phyloP scores from a whole-genome alignment of 2,113 vertebrate genomes.

The Meleagris gallopavo region DNA sequence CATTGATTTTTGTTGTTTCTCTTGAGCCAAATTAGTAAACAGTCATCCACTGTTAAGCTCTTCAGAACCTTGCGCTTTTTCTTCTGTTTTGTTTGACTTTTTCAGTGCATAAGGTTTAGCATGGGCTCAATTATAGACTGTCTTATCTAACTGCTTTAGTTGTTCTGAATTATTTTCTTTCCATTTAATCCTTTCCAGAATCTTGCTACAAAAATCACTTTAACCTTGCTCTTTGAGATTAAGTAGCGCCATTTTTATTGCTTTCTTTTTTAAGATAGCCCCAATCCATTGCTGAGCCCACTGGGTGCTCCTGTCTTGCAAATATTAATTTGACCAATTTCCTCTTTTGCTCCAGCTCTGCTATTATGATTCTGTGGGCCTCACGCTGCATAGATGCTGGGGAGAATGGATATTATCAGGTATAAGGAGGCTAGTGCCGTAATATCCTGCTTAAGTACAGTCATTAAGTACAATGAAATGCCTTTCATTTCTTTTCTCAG shows the following conservation, averaged over 20 bases:
- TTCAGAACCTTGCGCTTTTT: neutral
- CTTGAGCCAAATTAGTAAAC: neutral
- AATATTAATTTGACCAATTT: conserved; percentile 1
- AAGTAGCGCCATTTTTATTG: neutral
- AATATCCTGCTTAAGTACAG: neutral
- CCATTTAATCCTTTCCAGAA: neutral
- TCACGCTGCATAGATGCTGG: neutral
- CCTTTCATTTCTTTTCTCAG: neutral
- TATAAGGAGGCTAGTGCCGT: neutral
- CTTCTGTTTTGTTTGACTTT: neutral
- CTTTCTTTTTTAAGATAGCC: neutral
- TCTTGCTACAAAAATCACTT: neutral
- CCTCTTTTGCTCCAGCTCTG: neutral
- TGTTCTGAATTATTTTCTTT: neutral
- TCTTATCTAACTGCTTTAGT: neutral
- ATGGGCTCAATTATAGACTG: neutral
- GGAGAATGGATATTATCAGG: neutral
- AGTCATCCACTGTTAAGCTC: neutral
- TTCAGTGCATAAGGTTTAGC: neutral
- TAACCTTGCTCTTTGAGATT: neutral
- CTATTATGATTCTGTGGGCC: neutral
- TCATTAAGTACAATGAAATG: neutral
- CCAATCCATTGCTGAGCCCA: neutral
- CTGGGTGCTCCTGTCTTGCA: neutral
- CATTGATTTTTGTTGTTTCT: neutral